Evolutionary conservation across 2,797 vertebrate species (phyloP).

Genomic region (Xenentodon cancila): DNA sequence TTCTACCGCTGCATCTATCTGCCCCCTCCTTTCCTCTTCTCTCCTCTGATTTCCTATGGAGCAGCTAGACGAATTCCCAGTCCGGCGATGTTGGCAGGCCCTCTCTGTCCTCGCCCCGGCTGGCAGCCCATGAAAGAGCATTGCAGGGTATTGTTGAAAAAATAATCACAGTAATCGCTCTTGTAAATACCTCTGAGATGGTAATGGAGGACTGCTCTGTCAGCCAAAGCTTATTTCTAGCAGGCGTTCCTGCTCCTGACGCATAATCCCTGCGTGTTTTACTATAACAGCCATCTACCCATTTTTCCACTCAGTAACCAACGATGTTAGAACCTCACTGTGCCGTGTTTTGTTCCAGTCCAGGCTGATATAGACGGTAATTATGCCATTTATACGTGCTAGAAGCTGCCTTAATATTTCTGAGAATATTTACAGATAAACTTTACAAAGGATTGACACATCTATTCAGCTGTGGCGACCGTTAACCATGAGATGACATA

Average conservation of each 20-base stretch:
- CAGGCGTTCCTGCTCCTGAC: slow-evolving; percentile 69
- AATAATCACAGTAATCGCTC: slow-evolving; percentile 85
- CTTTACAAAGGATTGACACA: slow-evolving; percentile 1
- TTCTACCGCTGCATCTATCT: slow-evolving; percentile 18
- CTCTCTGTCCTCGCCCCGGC: slow-evolving; percentile 68
- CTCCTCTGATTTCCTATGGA: slow-evolving; percentile 40
- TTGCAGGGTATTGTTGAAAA: slow-evolving; percentile 86
- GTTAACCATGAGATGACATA: slow-evolving; percentile 32
- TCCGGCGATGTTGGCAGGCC: slow-evolving; percentile 75
- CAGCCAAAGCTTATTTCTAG: slow-evolving; percentile 71
- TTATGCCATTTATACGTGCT: slow-evolving; percentile 27
- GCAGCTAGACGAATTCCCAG: slow-evolving; percentile 74
- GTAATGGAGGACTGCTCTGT: slow-evolving; percentile 68
- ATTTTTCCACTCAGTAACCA: slow-evolving; percentile 50
- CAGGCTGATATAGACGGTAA: slow-evolving; percentile 7
- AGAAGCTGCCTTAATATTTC: slow-evolving; percentile 29
- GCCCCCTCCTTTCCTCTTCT: slow-evolving; percentile 3
- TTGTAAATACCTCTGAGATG: slow-evolving; percentile 82
- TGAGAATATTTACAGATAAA: neutral
- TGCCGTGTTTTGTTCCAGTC: slow-evolving; percentile 18
- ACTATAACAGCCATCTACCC: slow-evolving; percentile 51
- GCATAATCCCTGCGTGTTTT: slow-evolving; percentile 67
- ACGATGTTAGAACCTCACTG: slow-evolving; percentile 21
- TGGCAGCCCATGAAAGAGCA: slow-evolving; percentile 86
- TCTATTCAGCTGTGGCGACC: neutral